These are phyloP conservation scores for Noctua pronuba DNA, from an alignment of 2,888 invertebrate genomes.

Conservation along the genomic window DNA sequence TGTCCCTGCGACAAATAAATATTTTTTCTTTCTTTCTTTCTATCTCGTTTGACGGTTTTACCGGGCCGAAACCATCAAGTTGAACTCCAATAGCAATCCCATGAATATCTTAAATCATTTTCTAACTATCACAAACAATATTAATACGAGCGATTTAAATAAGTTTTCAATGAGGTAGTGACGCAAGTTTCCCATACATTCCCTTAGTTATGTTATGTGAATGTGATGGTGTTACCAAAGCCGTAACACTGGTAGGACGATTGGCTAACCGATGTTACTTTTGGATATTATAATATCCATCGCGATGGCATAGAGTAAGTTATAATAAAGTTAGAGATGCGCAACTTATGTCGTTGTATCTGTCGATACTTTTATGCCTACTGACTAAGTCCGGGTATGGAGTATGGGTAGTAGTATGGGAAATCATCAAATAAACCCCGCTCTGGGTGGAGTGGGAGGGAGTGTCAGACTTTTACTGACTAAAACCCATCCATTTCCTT, in stretches of 20 bases:
- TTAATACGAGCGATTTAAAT: slow-evolving; percentile 35
- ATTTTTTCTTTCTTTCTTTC: no score
- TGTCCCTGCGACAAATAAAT: no score
- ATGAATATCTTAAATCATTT: slow-evolving; percentile 16
- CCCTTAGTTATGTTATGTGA: slow-evolving; percentile 29
- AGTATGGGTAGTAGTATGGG: no score
- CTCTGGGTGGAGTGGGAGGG: no score
- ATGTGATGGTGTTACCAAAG: slow-evolving; percentile 17
- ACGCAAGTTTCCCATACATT: slow-evolving; percentile 24
- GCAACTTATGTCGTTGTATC: no score
- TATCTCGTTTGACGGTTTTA: neutral
- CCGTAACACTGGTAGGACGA: slow-evolving; percentile 8
- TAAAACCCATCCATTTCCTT: no score
- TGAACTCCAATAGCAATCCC: neutral
- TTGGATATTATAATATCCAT: slow-evolving; percentile 26
- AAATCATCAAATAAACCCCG: no score
- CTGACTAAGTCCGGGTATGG: no score
- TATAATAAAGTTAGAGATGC: neutral
- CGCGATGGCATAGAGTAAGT: slow-evolving; percentile 20
- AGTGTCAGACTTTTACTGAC: no score
- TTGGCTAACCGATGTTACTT: slow-evolving; percentile 36
- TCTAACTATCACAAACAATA: slow-evolving; percentile 13
- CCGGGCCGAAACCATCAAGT: neutral
- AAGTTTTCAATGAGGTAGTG: slow-evolving; percentile 30
- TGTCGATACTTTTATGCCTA: no score